Percentiles rank a stretch among this genome's conserved stretches.
Evolutionary conservation across 2,113 vertebrate genomes (phyloP).

Genomic region (Pica pica): DNA sequence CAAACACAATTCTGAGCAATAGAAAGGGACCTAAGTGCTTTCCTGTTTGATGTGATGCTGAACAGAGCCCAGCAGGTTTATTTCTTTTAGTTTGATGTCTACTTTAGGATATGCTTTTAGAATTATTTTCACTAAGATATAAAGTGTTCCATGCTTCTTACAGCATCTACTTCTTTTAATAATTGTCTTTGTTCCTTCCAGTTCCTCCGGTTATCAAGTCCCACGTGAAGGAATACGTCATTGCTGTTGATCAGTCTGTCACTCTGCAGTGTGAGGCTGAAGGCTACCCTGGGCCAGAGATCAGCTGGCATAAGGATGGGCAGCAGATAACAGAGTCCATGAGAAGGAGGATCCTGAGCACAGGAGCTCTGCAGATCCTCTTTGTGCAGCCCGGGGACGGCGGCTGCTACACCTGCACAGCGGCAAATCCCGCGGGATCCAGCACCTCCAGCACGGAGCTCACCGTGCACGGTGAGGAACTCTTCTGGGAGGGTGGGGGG

Average conservation of each 20-base stretch:
- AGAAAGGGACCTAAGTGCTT: neutral
- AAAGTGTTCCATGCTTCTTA: neutral
- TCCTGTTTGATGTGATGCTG: neutral
- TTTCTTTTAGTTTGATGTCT: neutral
- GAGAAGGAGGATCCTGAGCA: slow-evolving; percentile 78
- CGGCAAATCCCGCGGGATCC: slow-evolving; percentile 83
- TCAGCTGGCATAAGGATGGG: slow-evolving; percentile 87
- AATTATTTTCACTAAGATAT: neutral
- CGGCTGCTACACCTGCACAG: slow-evolving; percentile 85
- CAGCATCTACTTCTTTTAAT: neutral
- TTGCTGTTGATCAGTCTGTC: slow-evolving; percentile 82
- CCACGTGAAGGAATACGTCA: slow-evolving; percentile 67
- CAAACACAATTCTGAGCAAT: neutral
- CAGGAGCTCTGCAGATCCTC: slow-evolving; percentile 85
- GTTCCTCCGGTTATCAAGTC: slow-evolving; percentile 86
- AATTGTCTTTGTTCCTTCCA: slow-evolving; percentile 41
- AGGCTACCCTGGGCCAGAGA: slow-evolving; percentile 81
- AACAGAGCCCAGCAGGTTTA: neutral
- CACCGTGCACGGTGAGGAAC: slow-evolving; percentile 79
- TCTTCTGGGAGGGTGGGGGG: no score
- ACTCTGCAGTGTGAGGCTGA: slow-evolving; percentile 81
- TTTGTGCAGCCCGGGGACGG: slow-evolving; percentile 80
- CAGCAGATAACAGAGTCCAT: slow-evolving; percentile 75
- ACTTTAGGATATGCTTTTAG: neutral
- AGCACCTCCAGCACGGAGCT: slow-evolving; percentile 75